Evolutionary conservation across 2,797 vertebrate genomes (phyloP).

Genomic region (Melanotaenia trifasciata): DNA sequence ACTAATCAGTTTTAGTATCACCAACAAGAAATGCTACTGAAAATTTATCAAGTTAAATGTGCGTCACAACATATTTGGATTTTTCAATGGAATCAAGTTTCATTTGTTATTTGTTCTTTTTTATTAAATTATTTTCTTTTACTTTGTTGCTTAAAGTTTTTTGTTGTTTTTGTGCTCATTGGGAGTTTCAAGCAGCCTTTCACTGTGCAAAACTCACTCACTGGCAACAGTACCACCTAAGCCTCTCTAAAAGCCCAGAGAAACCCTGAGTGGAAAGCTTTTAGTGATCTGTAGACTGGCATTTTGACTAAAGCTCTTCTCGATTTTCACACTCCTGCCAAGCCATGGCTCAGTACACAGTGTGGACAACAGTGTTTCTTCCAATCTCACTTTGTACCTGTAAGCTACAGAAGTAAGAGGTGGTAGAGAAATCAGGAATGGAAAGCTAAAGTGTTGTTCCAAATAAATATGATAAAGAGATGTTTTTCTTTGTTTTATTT

Average conservation of each 20-base stretch:
- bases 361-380: conserved; percentile 65
- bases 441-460: conserved; percentile 4
- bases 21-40: neutral
- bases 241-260: conserved; percentile 74
- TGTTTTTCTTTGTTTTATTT: neutral
- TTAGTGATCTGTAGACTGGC: conserved; percentile 84
- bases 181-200: conserved; percentile 37
- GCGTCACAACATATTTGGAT: neutral
- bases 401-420: conserved; percentile 39
- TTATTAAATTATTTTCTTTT: conserved; percentile 28
- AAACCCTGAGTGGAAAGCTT: conserved; percentile 80
- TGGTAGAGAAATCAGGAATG: conserved; percentile 18
- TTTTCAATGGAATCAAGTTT: neutral
- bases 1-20: neutral
- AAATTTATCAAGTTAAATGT: neutral
- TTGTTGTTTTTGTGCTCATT: conserved; percentile 35
- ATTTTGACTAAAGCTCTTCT: conserved; percentile 85
- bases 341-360: conserved; percentile 68
- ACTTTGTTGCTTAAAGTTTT: conserved; percentile 40
- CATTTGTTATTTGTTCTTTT: neutral
- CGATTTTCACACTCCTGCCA: conserved; percentile 80
- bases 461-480: neutral
- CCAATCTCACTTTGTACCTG: conserved; percentile 47
- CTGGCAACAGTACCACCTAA: conserved; percentile 74
- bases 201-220: conserved; percentile 46